Conservation (phyloP, 2,797 vertebrate genomes). For the Sebastes melanostomus region DNA sequence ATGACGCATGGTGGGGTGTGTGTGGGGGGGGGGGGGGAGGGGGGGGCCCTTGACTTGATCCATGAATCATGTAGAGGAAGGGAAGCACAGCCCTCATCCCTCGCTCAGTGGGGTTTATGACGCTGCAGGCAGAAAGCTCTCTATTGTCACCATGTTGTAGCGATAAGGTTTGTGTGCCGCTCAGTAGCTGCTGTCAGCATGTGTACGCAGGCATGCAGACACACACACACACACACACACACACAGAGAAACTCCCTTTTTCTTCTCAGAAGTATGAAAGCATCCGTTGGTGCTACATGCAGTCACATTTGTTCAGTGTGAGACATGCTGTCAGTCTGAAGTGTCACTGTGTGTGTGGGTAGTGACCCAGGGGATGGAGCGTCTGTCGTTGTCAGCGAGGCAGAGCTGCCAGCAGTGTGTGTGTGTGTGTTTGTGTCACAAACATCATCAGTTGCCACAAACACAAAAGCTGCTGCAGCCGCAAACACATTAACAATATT, state of each 20-base stretch:
- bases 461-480: slow-evolving; percentile 21
- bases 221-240: slow-evolving; percentile 18
- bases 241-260: background rate
- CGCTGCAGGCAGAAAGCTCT: slow-evolving; percentile 40
- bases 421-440: background rate
- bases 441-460: slow-evolving; percentile 30
- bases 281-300: slow-evolving; percentile 29
- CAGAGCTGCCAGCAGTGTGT: background rate
- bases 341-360: slow-evolving; percentile 3
- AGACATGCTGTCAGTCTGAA: slow-evolving; percentile 52
- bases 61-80: slow-evolving; percentile 52
- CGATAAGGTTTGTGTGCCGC: slow-evolving; percentile 54
- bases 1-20: slow-evolving; percentile 1
- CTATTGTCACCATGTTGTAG: slow-evolving; percentile 44
- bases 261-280: slow-evolving; percentile 31
- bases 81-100: slow-evolving; percentile 22
- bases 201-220: background rate
- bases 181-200: slow-evolving; percentile 28
- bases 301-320: slow-evolving; percentile 38
- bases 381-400: slow-evolving; percentile 4
- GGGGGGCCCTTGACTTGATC: slow-evolving; percentile 11
- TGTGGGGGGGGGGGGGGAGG: background rate
- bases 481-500: background rate
- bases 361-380: slow-evolving; percentile 16
- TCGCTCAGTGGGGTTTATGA: slow-evolving; percentile 17